Evolutionary conservation across 2,888 invertebrate genomes (phyloP), one percentile per base, ranked within the genome.

Genomic region (Megamerina dolium): DNA sequence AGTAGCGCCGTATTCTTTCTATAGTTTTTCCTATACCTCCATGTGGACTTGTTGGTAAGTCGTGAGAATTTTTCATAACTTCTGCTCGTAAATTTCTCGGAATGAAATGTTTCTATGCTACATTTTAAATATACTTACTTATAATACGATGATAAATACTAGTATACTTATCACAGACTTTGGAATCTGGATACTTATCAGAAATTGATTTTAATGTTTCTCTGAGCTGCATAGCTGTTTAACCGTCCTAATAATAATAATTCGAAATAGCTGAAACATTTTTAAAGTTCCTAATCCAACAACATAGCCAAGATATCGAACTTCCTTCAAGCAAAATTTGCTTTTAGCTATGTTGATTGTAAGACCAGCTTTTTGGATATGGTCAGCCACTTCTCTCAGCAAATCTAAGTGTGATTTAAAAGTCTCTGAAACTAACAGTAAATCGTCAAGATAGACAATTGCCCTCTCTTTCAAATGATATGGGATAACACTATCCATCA

Each of bases 361-460:
- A 1, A 49, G 21, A 3, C 43, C 37, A 0, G 48, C 49, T 5
- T 19, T 43, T 1, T 33, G 10, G 6, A 48, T 18, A 10, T 34
- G 39, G 1, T 10, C 8, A 1, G 52, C 48, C 1, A 52, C 43
- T 17, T 38, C 40, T 13, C 21, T n/a, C 1, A 48, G 18, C 3
- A 43, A 3, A 14, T 21, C 5, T 2, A 52, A 4, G 9, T 50
- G 50, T 1, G 26, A 19, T 2, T 29, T 38, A 10, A 49, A 48
- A 20, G 40, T 29, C 2, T 36, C 30, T 1, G 50, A 48, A 9
- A 53, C 37, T 8, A 53, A 27, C 1, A 53, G 35, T 3, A 53
- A 27, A 33, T 51, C 49, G 14, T 52, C 45, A 10, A 48, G 31
- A 16, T 47, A 52, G 1, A 50, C 45, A 12, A 52, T 50, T 2